phyloP scores from a whole-genome alignment of 2,888 invertebrate species.

The Hemicrepidius hirtus region DNA sequence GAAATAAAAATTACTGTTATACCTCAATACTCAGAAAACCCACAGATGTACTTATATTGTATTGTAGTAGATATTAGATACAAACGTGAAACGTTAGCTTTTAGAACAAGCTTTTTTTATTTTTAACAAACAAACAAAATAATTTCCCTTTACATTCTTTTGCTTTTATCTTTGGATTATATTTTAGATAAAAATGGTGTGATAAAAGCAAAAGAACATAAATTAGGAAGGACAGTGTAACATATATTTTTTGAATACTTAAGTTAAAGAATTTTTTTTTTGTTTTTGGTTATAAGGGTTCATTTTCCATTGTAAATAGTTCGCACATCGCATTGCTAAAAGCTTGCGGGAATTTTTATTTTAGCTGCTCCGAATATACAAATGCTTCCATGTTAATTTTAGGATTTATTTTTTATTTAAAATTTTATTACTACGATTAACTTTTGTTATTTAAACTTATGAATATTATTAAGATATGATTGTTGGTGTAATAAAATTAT shows the following conservation, averaged over 20 bases:
- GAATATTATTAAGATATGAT: conserved; percentile 72
- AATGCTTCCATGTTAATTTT: conserved; percentile 69
- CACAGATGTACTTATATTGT: conserved; percentile 74
- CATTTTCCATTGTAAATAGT: conserved; percentile 63
- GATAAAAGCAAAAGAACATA: conserved; percentile 48
- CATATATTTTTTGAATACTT: conserved; percentile 55
- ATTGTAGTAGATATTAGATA: conserved; percentile 70
- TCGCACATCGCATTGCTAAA: conserved; percentile 62
- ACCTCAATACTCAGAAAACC: conserved; percentile 72
- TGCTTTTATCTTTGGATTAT: conserved; percentile 51
- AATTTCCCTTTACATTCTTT: conserved; percentile 57
- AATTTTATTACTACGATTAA: conserved; percentile 70
- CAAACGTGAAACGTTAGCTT: conserved; percentile 66
- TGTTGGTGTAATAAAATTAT: conserved; percentile 73
- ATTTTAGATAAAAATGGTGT: conserved; percentile 43
- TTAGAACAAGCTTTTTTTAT: conserved; percentile 65
- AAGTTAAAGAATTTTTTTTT: too few species aligned
- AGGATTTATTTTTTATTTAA: conserved; percentile 68
- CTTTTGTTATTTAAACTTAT: conserved; percentile 72
- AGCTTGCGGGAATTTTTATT: conserved; percentile 66
- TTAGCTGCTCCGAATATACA: conserved; percentile 67
- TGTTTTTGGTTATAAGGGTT: conserved; percentile 66
- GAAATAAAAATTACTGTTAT: conserved; percentile 65
- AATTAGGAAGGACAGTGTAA: conserved; percentile 48
- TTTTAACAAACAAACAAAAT: conserved; percentile 41